These are phyloP conservation scores for Theropithecus gelada DNA, from an alignment of 2,113 vertebrate genomes.

Conservation along the genomic window DNA sequence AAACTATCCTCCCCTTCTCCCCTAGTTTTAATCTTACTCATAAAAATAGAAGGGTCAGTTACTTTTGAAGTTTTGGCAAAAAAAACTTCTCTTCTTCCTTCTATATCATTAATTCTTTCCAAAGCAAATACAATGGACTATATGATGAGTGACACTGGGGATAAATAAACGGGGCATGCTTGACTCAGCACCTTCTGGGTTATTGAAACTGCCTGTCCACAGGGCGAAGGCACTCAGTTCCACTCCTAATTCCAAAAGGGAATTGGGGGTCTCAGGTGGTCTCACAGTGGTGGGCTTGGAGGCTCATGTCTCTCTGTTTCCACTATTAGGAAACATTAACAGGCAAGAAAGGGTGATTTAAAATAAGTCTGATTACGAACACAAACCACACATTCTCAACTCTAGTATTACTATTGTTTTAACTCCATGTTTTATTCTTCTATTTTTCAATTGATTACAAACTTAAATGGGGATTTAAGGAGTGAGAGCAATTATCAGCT, in stretches of 20 bases:
- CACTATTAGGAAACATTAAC: neutral
- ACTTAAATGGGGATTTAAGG: neutral
- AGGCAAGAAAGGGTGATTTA: neutral
- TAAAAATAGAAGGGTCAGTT: neutral
- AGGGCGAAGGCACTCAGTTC: neutral
- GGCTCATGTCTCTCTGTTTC: neutral
- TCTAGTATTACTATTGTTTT: neutral
- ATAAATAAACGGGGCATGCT: neutral
- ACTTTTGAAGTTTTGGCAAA: neutral
- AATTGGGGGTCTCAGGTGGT: neutral
- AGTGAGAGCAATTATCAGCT: neutral
- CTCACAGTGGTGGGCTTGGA: neutral
- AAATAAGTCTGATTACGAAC: neutral
- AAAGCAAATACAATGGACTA: neutral
- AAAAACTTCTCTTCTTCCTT: neutral
- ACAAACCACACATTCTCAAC: neutral
- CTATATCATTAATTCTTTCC: neutral
- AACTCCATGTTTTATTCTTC: neutral
- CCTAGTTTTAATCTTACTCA: neutral
- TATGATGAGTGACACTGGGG: neutral
- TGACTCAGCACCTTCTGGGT: neutral
- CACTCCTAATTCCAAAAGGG: neutral
- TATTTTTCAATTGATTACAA: conserved; percentile 1
- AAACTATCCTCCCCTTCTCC: neutral
- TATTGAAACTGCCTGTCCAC: neutral